Conservation (phyloP, 2,113 vertebrate species). For the Tragelaphus scriptus region DNA sequence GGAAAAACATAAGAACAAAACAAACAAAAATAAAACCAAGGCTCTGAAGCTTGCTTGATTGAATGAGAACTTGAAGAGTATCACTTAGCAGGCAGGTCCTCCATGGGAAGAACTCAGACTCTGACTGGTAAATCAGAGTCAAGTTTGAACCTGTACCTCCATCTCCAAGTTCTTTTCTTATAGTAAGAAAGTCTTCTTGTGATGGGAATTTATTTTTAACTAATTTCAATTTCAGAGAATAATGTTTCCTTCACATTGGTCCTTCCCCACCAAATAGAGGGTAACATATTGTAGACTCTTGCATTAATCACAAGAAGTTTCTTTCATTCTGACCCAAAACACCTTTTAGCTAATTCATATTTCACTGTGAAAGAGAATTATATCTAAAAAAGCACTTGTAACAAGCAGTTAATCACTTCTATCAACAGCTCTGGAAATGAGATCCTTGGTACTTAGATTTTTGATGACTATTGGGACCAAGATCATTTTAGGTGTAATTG, state of each 20-base stretch:
- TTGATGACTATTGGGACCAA: not conserved
- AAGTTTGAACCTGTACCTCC: not conserved
- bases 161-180: not conserved
- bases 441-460: not conserved
- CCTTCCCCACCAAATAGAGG: not conserved
- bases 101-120: not conserved
- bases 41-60: not conserved
- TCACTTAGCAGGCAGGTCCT: accelerated
- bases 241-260: not conserved
- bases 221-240: not conserved
- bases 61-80: not conserved
- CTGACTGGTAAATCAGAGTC: not conserved
- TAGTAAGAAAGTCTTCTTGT: not conserved
- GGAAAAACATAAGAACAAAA: not conserved
- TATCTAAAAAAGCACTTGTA: not conserved
- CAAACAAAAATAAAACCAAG: not conserved
- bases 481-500: not conserved
- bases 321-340: not conserved
- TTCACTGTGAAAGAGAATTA: not conserved
- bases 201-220: not conserved
- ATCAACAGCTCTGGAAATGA: not conserved
- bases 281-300: not conserved
- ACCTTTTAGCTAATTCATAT: not conserved
- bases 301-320: not conserved
- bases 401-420: not conserved